These are phyloP conservation scores for Electrophaes corylata DNA, from an alignment of 2,888 invertebrate species.

Conservation along the genomic window DNA sequence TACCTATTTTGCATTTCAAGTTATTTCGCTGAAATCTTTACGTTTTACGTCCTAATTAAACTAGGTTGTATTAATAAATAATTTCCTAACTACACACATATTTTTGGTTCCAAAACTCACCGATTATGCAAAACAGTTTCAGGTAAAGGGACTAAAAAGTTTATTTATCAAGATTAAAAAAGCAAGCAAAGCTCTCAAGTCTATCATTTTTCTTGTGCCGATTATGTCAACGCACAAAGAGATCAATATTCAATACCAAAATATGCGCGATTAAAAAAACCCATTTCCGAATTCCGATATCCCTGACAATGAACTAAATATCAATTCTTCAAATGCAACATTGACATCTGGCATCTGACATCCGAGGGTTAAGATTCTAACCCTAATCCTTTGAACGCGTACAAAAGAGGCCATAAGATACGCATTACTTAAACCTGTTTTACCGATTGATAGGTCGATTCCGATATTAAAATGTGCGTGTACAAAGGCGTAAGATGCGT, in stretches of 20 bases:
- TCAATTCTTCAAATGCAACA: conserved; percentile 65
- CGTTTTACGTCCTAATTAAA: conserved; percentile 3
- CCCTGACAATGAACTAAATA: conserved; percentile 64
- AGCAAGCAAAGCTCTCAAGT: conserved; percentile 25
- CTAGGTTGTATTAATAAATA: not conserved
- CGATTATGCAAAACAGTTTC: conserved; percentile 18
- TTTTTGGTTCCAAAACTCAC: not conserved
- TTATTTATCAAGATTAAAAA: conserved; percentile 36
- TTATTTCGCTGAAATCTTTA: conserved; percentile 29
- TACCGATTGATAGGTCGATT: conserved; percentile 76
- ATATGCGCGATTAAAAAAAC: conserved; percentile 64
- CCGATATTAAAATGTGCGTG: conserved; percentile 70
- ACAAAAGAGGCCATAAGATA: conserved; percentile 54
- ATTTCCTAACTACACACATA: not conserved
- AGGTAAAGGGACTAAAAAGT: conserved; percentile 17
- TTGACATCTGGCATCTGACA: conserved; percentile 68
- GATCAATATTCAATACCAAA: conserved; percentile 50
- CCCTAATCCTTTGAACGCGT: conserved; percentile 74
- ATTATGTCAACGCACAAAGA: conserved; percentile 47
- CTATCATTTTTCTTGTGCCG: conserved; percentile 43
- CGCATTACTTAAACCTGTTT: conserved; percentile 79
- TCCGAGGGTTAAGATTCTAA: conserved; percentile 59
- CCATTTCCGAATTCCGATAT: conserved; percentile 69
- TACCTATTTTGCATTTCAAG: conserved; percentile 35
- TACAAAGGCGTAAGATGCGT: conserved; percentile 65